These are phyloP conservation scores for Thereva unica DNA, from an alignment of 2,888 invertebrate species.

Conservation along the genomic window DNA sequence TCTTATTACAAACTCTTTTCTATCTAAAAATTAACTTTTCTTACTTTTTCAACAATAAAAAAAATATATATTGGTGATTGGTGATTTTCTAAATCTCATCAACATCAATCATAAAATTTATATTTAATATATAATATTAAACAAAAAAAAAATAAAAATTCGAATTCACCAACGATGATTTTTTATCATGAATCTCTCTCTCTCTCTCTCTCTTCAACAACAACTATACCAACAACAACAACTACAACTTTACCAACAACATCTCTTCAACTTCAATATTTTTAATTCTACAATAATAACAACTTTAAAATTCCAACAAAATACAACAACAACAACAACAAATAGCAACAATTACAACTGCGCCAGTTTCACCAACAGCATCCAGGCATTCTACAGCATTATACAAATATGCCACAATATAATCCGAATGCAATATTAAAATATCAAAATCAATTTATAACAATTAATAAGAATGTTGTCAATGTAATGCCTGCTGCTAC, in stretches of 20 bases:
- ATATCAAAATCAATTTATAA: conserved; percentile 8
- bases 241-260: conserved; percentile 38
- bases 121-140: no score
- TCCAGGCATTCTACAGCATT: conserved; percentile 21
- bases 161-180: no score
- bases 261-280: not conserved
- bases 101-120: no score
- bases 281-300: conserved; percentile 37
- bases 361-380: conserved; percentile 36
- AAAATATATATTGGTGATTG: no score
- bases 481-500: conserved; percentile 31
- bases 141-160: conserved; percentile 38
- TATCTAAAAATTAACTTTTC: no score
- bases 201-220: conserved; percentile 37
- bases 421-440: conserved; percentile 37
- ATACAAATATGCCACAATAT: conserved; percentile 25
- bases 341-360: conserved; percentile 48
- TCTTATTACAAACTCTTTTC: no score
- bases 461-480: conserved; percentile 3
- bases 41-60: no score
- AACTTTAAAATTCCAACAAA: conserved; percentile 34
- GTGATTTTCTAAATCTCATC: no score
- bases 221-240: conserved; percentile 51
- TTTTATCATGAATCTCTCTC: not conserved
- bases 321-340: conserved; percentile 48